A percentile compares a stretch with the other conserved stretches of the same genome.
Evolutionary conservation across 2,113 vertebrate species (phyloP).

Genomic region (Colistium nudipinnis): DNA sequence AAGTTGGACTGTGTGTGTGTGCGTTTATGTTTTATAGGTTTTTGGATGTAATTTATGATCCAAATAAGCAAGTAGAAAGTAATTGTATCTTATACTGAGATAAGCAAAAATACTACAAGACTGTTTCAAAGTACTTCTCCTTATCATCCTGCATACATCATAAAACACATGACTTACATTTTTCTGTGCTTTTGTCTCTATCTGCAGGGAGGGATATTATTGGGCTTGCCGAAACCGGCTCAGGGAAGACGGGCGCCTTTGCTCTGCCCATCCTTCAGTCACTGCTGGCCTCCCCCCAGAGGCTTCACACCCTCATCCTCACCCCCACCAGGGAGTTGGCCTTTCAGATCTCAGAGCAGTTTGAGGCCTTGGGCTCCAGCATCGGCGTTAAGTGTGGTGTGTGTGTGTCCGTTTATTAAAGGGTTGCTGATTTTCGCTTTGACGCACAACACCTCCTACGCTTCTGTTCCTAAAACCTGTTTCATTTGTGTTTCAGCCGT

Average conservation of each 20-base stretch:
- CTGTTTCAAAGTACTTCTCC: neutral
- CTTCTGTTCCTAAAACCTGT: neutral
- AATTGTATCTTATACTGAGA: too few relatives aligned
- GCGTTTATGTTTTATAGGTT: too few relatives aligned
- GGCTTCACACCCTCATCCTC: conserved; percentile 93
- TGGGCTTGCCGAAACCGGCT: conserved; percentile 96
- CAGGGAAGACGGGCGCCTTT: conserved; percentile 96
- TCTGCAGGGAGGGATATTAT: conserved; percentile 89
- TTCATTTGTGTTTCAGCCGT: conserved; percentile 84
- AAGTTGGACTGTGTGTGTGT: too few relatives aligned
- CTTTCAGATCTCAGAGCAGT: conserved; percentile 97
- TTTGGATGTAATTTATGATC: too few relatives aligned
- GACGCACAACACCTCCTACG: neutral
- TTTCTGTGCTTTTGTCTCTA: neutral
- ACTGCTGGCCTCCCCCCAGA: conserved; percentile 88
- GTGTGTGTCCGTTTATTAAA: conserved; percentile 71
- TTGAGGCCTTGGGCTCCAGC: conserved; percentile 97
- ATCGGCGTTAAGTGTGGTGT: conserved; percentile 93
- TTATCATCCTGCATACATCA: neutral
- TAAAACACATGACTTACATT: neutral
- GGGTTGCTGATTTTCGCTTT: fast-evolving
- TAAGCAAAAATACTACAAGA: neutral
- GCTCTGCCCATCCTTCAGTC: conserved; percentile 95
- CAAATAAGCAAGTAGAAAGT: too few relatives aligned
- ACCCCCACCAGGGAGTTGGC: conserved; percentile 96